Evolutionary conservation across 2,797 vertebrate species (phyloP), one percentile per base, ranked within the genome.

Genomic region (Sylvia borin): DNA sequence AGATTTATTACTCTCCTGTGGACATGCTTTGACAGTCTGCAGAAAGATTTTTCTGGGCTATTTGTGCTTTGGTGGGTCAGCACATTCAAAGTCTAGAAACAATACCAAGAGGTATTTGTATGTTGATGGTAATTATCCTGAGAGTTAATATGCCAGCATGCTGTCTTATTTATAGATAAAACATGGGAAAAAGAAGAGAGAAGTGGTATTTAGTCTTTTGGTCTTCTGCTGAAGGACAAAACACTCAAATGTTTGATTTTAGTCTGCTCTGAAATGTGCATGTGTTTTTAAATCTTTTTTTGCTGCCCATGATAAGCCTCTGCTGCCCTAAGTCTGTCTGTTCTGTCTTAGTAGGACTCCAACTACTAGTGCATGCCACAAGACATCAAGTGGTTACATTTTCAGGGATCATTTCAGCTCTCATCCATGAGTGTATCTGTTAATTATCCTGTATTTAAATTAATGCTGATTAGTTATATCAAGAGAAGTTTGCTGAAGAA

Each of bases 381-480:
- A 53, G 78, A 50, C 51, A 60, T 55, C 19, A 31, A 77, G 50
- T 58, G 51, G 72, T 85, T 91, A 85, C 57, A 43, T 93, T 81
- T 83, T 81, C 67, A 62, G 34, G 31, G 77, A 43, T 77, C 19
- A 2, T 77, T 88, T 91, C 55, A 84, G 40, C 78, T 75, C 61
- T 84, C 8, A 1, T 45, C 65, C 40, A 8, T 70, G 80, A 94
- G 38, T 54, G 34, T 73, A 40, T 90, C 79, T 85, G 36, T 89
- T 95, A 87, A 94, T 95, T 90, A 86, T 13, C 45, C 43, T 77
- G 55, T 85, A 65, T 90, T 92, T 92, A 89, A 96, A 94, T 88
- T 60, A 75, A 34, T 66, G 82, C 66, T 94, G 67, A 94, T 96
- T 74, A 88, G 74, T 16, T 86, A 14, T 42, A 25, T 79, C 51